Base-by-base conservation (phyloP, 2,113 vertebrate genomes). In the Lepus europaeus region DNA sequence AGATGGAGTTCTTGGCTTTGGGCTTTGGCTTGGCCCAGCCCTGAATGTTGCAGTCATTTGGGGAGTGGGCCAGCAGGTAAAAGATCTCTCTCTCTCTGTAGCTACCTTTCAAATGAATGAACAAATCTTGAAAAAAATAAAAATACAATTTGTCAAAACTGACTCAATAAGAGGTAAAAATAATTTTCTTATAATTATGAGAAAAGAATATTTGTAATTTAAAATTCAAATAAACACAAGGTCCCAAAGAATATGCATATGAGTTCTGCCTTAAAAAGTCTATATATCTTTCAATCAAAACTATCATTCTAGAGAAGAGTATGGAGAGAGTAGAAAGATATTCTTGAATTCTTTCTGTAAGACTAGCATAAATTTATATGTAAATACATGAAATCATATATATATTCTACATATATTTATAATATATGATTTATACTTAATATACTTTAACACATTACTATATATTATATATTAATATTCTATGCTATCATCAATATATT, bases 151-250 rank as follows among this genome's bases (percentile, higher is more conserved):
- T 85, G 9, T 33, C 33, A 33, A 89, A 81, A 76, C 8, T 45
- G 61, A 92, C 49, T 77, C 33, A 85, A 36, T 53, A 56, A 85
- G 45, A 90, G 80, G 27, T 85, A 11, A 68, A 89, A 93, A 68
- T 59, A 31, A 23, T 39, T 64, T n/a, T 94, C 22, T 9, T 56
- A 19, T 64, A 51, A 73, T 3, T 63, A 83, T 59, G 61, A 68
- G 31, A 79, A 22, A 87, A 87, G 17, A 86, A 4, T 27, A 72
- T 22, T 83, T 11, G 13, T 59, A 29, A 84, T 73, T 85, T 31
- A 16, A 89, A 79, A 89, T 84, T 53, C 63, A 92, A 72, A 45
- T 94, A 64, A 79, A 45, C 82, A 69, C 17, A 9, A 61, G 8
- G 20, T 27, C 25, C 8, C 53, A 63, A 51, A 22, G 33, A 88